phyloP scores from a whole-genome alignment of 1,140 invertebrate genomes.

The Mactra quadrangularis region DNA sequence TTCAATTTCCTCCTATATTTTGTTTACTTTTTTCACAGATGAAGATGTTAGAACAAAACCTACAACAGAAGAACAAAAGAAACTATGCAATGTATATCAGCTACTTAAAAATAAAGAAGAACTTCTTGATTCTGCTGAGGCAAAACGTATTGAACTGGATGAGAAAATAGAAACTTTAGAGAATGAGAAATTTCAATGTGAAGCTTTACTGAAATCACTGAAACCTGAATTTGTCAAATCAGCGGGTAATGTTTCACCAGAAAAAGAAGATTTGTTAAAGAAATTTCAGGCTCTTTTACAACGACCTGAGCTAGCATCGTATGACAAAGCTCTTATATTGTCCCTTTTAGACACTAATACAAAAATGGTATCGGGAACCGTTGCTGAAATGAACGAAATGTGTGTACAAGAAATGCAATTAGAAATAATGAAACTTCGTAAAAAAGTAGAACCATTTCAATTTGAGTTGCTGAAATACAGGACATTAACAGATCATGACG shows the following conservation, averaged over 20 bases:
- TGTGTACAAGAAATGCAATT: neutral
- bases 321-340: neutral
- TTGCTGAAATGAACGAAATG: neutral
- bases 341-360: neutral
- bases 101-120: neutral
- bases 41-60: no score
- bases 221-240: neutral
- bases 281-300: neutral
- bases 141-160: neutral
- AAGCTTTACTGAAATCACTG: neutral
- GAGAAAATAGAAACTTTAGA: neutral
- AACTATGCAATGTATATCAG: neutral
- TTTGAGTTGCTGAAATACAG: neutral
- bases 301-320: neutral
- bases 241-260: neutral
- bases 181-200: neutral
- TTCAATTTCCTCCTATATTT: no score
- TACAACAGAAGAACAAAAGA: neutral
- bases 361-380: neutral
- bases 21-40: no score
- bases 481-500: neutral
- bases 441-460: neutral
- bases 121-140: neutral
- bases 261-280: neutral
- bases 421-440: neutral